These are phyloP conservation scores for Alentia gelatinosa DNA, from an alignment of 2,888 invertebrate genomes.

Conservation along the genomic window DNA sequence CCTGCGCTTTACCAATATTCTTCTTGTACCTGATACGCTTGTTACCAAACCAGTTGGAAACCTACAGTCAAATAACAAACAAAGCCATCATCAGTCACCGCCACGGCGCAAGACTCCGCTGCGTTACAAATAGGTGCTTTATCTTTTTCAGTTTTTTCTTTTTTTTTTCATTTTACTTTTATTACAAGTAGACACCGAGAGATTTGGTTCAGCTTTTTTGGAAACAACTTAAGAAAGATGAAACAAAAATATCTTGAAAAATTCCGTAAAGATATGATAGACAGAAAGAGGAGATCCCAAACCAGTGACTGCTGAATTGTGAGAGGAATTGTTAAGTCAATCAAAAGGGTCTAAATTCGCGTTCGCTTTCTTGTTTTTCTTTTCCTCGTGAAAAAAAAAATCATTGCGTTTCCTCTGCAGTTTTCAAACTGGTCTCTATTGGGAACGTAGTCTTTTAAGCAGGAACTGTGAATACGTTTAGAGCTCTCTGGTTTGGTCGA, in stretches of 20 bases:
- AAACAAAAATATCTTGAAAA: background rate
- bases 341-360: background rate
- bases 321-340: background rate
- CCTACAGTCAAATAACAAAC: conserved; percentile 82
- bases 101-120: background rate
- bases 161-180: background rate
- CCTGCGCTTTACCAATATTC: conserved; percentile 99
- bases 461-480: conserved; percentile 5
- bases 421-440: background rate
- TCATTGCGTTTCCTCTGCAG: background rate
- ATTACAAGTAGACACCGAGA: background rate
- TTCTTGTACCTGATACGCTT: conserved; percentile 99
- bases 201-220: background rate
- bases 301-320: conserved; percentile 28
- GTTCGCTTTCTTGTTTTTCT: background rate
- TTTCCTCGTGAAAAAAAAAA: background rate
- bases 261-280: background rate
- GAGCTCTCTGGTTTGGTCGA: conserved; percentile 56
- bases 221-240: background rate
- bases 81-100: conserved; percentile 53
- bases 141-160: background rate
- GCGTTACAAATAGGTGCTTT: conserved; percentile 39
- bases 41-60: conserved; percentile 99
- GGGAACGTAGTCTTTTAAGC: background rate
- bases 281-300: conserved; percentile 39